Conservation (phyloP, 2,113 vertebrate species). For the Cyphotilapia sp. region DNA sequence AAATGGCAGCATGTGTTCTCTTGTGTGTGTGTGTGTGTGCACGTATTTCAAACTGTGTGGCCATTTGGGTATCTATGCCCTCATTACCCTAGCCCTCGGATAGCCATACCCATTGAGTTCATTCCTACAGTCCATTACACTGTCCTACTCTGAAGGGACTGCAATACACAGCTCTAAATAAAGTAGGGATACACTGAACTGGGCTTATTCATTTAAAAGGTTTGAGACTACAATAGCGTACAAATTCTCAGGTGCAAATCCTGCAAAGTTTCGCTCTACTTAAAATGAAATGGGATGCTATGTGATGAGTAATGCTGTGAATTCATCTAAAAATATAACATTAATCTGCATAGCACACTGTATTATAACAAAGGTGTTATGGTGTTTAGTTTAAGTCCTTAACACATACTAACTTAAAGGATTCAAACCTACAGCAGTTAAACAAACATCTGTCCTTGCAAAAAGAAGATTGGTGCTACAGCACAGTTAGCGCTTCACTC, state of each 20-base stretch:
- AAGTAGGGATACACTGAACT: background rate
- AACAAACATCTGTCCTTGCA: background rate
- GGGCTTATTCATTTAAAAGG: background rate
- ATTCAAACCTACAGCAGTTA: background rate
- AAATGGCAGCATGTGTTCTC: constrained; percentile 22
- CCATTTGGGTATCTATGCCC: constrained; percentile 36
- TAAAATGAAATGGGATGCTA: background rate
- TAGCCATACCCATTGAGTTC: constrained; percentile 10
- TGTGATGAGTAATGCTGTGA: background rate
- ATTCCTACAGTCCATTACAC: constrained; percentile 20
- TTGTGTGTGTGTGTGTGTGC: background rate
- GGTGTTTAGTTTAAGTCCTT: background rate
- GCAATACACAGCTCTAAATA: background rate
- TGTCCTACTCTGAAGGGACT: background rate
- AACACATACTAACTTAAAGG: background rate
- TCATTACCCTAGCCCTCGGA: constrained; percentile 43
- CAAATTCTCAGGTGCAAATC: background rate
- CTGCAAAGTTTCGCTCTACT: background rate
- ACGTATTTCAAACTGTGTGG: constrained; percentile 24
- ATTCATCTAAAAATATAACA: background rate
- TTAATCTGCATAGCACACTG: background rate
- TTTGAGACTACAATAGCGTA: background rate
- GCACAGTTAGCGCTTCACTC: background rate
- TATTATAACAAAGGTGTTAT: background rate
- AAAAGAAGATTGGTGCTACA: background rate